These are phyloP conservation scores for Oreochromis spilurus DNA, from an alignment of 2,113 vertebrate species.

Conservation along the genomic window DNA sequence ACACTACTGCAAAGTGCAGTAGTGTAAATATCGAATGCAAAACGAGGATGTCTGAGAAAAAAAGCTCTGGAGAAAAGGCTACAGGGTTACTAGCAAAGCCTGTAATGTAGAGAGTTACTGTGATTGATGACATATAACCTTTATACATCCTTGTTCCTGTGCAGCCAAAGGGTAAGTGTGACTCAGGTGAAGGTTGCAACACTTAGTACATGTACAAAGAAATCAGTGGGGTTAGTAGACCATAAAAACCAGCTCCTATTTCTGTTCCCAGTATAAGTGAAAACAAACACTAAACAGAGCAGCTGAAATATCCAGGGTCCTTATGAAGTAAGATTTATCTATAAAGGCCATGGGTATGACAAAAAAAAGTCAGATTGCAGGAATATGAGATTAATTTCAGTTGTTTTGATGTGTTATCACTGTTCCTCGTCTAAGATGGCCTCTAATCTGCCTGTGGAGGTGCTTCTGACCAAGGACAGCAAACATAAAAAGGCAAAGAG, in stretches of 20 bases:
- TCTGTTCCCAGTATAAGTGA: no score
- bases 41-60: neutral
- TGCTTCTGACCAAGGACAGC: neutral
- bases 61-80: neutral
- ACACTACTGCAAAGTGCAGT: neutral
- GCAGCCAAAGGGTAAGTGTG: neutral
- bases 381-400: neutral
- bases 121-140: neutral
- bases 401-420: neutral
- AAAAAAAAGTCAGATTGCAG: neutral
- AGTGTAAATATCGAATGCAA: neutral
- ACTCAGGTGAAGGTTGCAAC: neutral
- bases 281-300: neutral
- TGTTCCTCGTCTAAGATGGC: neutral
- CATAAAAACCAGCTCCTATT: neutral
- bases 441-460: neutral
- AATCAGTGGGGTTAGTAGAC: no score
- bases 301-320: neutral
- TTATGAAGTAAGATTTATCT: neutral
- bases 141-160: slow-evolving; percentile 35
- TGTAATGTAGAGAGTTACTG: neutral
- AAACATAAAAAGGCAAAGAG: neutral
- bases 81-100: neutral
- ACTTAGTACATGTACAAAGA: neutral
- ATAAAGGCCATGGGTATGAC: neutral